Evolutionary conservation across 2,113 vertebrate species (phyloP).

Genomic region (Lepus timidus): DNA sequence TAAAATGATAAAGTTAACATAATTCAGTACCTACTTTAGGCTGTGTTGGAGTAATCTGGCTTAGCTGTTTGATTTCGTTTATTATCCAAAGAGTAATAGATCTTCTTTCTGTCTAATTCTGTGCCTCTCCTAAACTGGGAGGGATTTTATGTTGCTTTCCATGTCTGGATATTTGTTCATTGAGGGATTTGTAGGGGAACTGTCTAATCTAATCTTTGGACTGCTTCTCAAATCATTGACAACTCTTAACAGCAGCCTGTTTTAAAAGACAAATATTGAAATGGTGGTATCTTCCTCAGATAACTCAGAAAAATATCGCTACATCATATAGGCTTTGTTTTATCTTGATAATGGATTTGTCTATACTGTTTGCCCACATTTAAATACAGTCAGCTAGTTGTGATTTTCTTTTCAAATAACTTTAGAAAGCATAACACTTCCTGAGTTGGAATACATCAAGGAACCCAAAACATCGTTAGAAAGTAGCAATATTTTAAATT

Average conservation of each 20-base stretch:
- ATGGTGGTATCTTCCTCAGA: slow-evolving; percentile 12
- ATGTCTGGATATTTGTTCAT: neutral
- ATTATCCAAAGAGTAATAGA: slow-evolving; percentile 34
- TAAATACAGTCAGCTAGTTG: neutral
- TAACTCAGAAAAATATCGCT: slow-evolving; percentile 37
- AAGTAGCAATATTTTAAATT: slow-evolving; percentile 19
- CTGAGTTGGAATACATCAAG: neutral
- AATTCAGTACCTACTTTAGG: neutral
- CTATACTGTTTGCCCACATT: neutral
- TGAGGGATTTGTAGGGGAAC: neutral
- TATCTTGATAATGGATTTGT: neutral
- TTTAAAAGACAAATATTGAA: neutral
- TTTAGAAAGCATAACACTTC: neutral
- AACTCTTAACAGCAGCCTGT: neutral
- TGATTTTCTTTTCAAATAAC: slow-evolving; percentile 1
- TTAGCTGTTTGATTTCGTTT: slow-evolving; percentile 55
- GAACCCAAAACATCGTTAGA: neutral
- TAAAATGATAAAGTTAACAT: neutral
- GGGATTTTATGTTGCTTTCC: neutral
- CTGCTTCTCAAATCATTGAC: neutral
- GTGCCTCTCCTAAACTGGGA: neutral
- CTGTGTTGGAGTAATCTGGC: neutral
- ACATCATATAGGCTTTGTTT: neutral
- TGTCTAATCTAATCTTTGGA: neutral
- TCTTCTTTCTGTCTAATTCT: neutral